Conservation (phyloP, 1,140 invertebrate species). For the Diploscapter pachys region DNA sequence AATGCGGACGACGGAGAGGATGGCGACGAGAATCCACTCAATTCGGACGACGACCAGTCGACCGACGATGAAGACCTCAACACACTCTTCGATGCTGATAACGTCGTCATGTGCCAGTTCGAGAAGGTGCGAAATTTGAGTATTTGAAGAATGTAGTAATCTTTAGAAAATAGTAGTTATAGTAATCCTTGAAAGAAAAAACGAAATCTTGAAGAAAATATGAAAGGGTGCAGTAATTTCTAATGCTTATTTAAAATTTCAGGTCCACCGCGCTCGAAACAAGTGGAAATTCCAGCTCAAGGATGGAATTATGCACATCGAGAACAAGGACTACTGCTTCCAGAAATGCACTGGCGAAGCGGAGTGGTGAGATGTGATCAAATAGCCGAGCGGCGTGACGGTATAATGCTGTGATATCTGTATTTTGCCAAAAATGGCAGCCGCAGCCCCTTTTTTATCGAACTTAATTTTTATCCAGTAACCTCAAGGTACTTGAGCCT, state of each 20-base stretch:
- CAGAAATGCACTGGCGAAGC: conserved; percentile 97
- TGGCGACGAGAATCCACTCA: conserved; percentile 75
- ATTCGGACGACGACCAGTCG: conserved; percentile 87
- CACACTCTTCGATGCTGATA: conserved; percentile 95
- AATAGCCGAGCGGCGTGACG: too few species aligned
- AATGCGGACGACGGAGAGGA: conserved; percentile 38
- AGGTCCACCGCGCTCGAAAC: conserved; percentile 87
- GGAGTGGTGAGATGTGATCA: conserved; percentile 69
- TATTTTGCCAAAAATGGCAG: too few species aligned
- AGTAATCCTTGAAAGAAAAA: neutral
- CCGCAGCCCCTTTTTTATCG: too few species aligned
- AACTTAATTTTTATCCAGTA: too few species aligned
- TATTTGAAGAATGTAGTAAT: neutral
- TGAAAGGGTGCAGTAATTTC: neutral
- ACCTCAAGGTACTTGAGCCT: too few species aligned
- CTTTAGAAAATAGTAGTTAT: neutral
- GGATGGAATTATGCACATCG: conserved; percentile 98
- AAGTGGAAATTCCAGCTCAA: conserved; percentile 99
- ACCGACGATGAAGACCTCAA: conserved; percentile 85
- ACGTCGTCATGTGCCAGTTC: conserved; percentile 98
- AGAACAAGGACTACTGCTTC: conserved; percentile 97
- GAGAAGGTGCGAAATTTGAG: conserved; percentile 70
- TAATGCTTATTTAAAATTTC: conserved; percentile 62
- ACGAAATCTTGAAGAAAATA: neutral
- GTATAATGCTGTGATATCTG: too few species aligned